A percentile compares a stretch with the other conserved stretches of the same genome.
phyloP scores from a whole-genome alignment of 2,113 vertebrate species.

The Nerophis ophidion region DNA sequence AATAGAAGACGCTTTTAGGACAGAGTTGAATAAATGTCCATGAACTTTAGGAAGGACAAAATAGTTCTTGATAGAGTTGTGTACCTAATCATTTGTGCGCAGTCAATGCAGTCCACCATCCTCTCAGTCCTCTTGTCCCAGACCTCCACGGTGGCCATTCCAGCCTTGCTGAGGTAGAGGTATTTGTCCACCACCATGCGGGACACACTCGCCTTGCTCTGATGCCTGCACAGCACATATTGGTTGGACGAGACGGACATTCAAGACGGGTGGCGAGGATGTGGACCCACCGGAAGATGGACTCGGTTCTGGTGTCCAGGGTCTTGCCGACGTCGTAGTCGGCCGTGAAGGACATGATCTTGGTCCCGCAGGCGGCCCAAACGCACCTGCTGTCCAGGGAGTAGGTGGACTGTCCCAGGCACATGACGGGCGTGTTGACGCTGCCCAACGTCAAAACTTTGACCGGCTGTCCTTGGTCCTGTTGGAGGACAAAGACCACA shows the following conservation, averaged over 20 bases:
- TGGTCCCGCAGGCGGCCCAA: constrained; percentile 90
- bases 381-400: constrained; percentile 71
- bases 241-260: background rate
- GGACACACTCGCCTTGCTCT: constrained; percentile 81
- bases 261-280: background rate
- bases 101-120: constrained; percentile 84
- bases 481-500: constrained; percentile 22
- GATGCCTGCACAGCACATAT: constrained; percentile 64
- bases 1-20: no score
- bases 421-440: constrained; percentile 81
- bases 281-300: constrained; percentile 75
- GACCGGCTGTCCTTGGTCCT: constrained; percentile 67
- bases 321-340: constrained; percentile 80
- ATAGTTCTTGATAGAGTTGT: background rate
- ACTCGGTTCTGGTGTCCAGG: constrained; percentile 81
- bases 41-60: background rate
- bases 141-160: constrained; percentile 83
- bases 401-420: constrained; percentile 74
- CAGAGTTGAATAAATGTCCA: no score
- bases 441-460: constrained; percentile 77
- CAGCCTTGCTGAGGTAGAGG: constrained; percentile 85
- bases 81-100: constrained; percentile 82
- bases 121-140: constrained; percentile 90
- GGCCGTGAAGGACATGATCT: constrained; percentile 76
- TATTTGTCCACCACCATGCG: constrained; percentile 84